Evolutionary conservation across 2,888 invertebrate species (phyloP).

Genomic region (Ecliptopera silaceata): DNA sequence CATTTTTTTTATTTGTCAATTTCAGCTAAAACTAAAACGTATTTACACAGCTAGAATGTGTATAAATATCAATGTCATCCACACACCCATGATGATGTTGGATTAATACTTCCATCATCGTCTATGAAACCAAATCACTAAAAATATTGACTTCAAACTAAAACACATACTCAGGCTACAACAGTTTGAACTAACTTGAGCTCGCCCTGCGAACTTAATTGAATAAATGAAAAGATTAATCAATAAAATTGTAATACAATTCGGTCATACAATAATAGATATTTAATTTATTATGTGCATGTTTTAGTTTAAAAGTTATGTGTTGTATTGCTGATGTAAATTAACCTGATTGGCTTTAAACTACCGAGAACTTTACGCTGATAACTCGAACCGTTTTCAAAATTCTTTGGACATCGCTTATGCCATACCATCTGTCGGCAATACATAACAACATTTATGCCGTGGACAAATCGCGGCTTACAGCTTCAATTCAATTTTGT

Average conservation of each 20-base stretch:
- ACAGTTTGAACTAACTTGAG: not conserved
- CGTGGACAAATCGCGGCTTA: constrained; percentile 38
- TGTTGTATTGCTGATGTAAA: constrained; percentile 70
- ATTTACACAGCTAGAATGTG: constrained; percentile 7
- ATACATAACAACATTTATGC: constrained; percentile 65
- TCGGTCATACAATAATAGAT: constrained; percentile 30
- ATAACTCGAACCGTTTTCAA: constrained; percentile 43
- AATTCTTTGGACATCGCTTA: constrained; percentile 68
- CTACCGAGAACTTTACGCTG: constrained; percentile 30
- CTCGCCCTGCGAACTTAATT: constrained; percentile 1
- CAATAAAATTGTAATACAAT: constrained; percentile 27
- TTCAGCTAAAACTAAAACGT: not conserved
- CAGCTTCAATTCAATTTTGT: not conserved
- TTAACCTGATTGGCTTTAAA: constrained; percentile 68
- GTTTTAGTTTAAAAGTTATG: constrained; percentile 40
- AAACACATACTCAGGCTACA: not conserved
- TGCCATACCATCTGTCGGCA: constrained; percentile 67
- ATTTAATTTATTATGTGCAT: constrained; percentile 37
- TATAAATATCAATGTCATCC: constrained; percentile 4
- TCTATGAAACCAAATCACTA: not conserved
- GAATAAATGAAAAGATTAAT: not conserved
- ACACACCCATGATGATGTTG: not conserved
- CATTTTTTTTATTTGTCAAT: not conserved
- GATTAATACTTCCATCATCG: not conserved
- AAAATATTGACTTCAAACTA: not conserved